A percentile compares a stretch with the other conserved stretches of the same genome.
These are phyloP conservation scores for Craterocephalus amniculus DNA, from an alignment of 2,797 vertebrate species.

Conservation along the genomic window DNA sequence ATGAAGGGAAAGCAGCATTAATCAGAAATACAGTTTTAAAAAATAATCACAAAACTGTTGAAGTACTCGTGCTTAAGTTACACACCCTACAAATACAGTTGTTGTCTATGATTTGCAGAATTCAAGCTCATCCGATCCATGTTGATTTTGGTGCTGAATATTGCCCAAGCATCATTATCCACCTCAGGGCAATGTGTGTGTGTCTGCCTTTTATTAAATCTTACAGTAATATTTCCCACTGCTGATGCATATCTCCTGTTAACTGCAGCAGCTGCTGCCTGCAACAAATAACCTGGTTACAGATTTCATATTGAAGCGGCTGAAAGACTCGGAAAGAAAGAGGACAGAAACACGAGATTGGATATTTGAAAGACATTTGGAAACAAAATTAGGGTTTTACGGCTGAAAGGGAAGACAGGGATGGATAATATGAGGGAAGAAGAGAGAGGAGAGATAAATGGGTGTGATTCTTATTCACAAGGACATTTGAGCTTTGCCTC, in stretches of 20 bases:
- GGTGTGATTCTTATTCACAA: slow-evolving; percentile 81
- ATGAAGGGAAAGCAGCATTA: not conserved
- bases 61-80: slow-evolving; percentile 36
- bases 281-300: slow-evolving; percentile 72
- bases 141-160: slow-evolving; percentile 79
- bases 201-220: slow-evolving; percentile 73
- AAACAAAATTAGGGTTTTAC: slow-evolving; percentile 56
- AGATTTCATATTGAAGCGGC: slow-evolving; percentile 66
- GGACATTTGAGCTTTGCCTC: slow-evolving; percentile 81
- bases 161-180: slow-evolving; percentile 75
- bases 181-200: slow-evolving; percentile 46
- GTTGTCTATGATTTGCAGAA: slow-evolving; percentile 63
- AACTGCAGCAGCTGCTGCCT: slow-evolving; percentile 60
- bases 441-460: slow-evolving; percentile 58
- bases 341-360: slow-evolving; percentile 30
- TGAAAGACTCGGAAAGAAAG: not conserved
- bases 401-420: slow-evolving; percentile 55
- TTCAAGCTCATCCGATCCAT: slow-evolving; percentile 68
- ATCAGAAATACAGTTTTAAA: not conserved
- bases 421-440: slow-evolving; percentile 54
- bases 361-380: slow-evolving; percentile 49
- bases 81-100: slow-evolving; percentile 55
- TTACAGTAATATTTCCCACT: slow-evolving; percentile 62
- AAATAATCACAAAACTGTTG: slow-evolving; percentile 7
- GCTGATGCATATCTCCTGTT: slow-evolving; percentile 51